These are phyloP conservation scores for Osmerus mordax DNA, from an alignment of 2,113 vertebrate genomes.

Conservation along the genomic window DNA sequence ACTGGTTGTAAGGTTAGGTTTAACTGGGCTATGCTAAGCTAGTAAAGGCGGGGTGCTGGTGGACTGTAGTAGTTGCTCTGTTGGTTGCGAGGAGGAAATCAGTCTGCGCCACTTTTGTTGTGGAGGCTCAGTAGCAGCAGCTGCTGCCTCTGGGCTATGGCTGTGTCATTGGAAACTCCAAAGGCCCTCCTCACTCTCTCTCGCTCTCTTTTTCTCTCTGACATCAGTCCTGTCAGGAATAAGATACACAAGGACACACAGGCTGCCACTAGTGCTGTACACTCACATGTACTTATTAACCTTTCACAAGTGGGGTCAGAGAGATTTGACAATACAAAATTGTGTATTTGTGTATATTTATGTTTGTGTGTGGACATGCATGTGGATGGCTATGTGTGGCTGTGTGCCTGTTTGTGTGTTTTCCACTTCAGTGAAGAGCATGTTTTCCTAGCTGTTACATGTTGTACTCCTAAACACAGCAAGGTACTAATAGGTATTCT, in stretches of 20 bases:
- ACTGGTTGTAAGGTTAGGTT: neutral
- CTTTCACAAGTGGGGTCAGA: neutral
- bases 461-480: conserved; percentile 48
- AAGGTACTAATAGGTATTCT: conserved; percentile 46
- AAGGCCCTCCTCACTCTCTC: conserved; percentile 10
- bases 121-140: conserved; percentile 27
- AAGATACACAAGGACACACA: conserved; percentile 37
- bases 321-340: neutral
- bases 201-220: conserved; percentile 30
- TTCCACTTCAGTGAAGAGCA: conserved; percentile 28
- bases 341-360: neutral
- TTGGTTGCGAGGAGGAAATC: conserved; percentile 37
- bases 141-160: conserved; percentile 47
- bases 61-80: conserved; percentile 31
- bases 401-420: conserved; percentile 13
- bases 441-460: conserved; percentile 1
- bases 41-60: neutral
- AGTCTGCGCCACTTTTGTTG: conserved; percentile 24
- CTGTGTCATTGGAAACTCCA: conserved; percentile 28
- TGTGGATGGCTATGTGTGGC: conserved; percentile 1
- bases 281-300: conserved; percentile 28
- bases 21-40: neutral
- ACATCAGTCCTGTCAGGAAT: conserved; percentile 44
- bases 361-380: neutral
- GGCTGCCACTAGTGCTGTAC: conserved; percentile 33